These are phyloP conservation scores for Hymenochirus boettgeri DNA, from an alignment of 2,113 vertebrate species.

Conservation along the genomic window DNA sequence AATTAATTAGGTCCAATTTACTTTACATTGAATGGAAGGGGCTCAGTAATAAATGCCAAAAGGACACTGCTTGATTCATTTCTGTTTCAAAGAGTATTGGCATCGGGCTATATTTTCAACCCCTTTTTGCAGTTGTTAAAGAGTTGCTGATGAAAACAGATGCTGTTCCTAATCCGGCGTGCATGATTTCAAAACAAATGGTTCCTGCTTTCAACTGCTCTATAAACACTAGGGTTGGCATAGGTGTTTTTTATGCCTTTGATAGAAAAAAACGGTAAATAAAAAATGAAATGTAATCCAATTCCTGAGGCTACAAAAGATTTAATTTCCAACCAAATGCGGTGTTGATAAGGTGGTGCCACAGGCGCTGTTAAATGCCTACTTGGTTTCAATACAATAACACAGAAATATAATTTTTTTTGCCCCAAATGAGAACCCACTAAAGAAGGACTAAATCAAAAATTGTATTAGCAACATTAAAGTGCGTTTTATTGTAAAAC, in stretches of 20 bases:
- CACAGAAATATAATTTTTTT: too few relatives aligned
- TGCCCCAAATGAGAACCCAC: too few relatives aligned
- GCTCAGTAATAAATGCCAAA: constrained; percentile 61
- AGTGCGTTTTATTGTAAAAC: too few relatives aligned
- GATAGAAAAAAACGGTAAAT: neutral
- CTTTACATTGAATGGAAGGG: constrained; percentile 51
- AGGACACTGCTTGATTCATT: constrained; percentile 47
- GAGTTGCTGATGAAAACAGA: constrained; percentile 35
- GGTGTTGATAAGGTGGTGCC: too few relatives aligned
- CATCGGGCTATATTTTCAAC: constrained; percentile 37
- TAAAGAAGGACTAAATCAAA: too few relatives aligned
- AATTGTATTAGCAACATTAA: too few relatives aligned
- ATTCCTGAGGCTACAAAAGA: constrained; percentile 13
- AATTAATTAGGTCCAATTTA: constrained; percentile 63
- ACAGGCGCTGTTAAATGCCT: too few relatives aligned
- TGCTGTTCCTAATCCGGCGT: neutral
- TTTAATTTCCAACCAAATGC: too few relatives aligned
- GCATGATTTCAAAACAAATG: constrained; percentile 3
- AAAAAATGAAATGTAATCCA: constrained; percentile 1
- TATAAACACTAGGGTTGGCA: neutral
- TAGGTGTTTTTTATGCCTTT: neutral
- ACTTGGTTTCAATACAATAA: too few relatives aligned
- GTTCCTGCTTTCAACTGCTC: neutral
- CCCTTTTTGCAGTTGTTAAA: constrained; percentile 42
- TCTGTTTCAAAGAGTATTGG: constrained; percentile 47